phyloP scores from a whole-genome alignment of 2,888 invertebrate genomes.

The Ophion ventricosus region DNA sequence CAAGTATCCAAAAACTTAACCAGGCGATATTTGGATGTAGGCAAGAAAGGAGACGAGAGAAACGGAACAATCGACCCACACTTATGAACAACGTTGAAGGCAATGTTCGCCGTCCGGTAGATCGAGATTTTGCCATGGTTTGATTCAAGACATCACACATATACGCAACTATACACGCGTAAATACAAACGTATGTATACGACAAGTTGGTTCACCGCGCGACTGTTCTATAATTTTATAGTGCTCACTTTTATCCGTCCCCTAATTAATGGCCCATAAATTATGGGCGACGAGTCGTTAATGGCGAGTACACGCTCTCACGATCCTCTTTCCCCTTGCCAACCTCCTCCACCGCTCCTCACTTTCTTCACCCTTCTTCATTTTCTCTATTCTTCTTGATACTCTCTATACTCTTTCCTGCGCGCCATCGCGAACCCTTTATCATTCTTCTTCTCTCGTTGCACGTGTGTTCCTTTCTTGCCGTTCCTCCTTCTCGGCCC shows the following conservation, averaged over 20 bases:
- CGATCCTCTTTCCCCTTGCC: conserved; percentile 39
- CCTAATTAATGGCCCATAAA: conserved; percentile 82
- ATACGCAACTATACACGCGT: conserved; percentile 12
- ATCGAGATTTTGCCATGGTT: conserved; percentile 31
- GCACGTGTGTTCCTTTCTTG: conserved; percentile 52
- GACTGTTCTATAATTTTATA: conserved; percentile 79
- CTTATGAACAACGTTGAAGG: conserved; percentile 7
- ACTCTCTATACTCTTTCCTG: conserved; percentile 45
- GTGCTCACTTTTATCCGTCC: conserved; percentile 76
- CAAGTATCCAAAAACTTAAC: conserved; percentile 8
- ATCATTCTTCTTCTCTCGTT: conserved; percentile 61
- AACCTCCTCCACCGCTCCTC: neutral
- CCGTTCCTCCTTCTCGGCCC: conserved; percentile 60
- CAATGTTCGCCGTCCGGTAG: conserved; percentile 14
- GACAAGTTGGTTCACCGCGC: conserved; percentile 10
- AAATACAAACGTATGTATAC: neutral
- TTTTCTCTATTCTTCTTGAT: conserved; percentile 59
- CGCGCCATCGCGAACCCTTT: conserved; percentile 55
- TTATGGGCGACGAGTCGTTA: conserved; percentile 80
- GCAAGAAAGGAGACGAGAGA: conserved; percentile 23
- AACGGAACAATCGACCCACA: conserved; percentile 36
- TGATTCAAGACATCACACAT: conserved; percentile 41
- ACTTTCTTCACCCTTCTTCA: conserved; percentile 31
- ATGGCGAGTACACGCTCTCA: conserved; percentile 70
- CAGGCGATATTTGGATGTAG: conserved; percentile 44